Conservation (phyloP, 2,113 vertebrate genomes). For the Tenrec ecaudatus region DNA sequence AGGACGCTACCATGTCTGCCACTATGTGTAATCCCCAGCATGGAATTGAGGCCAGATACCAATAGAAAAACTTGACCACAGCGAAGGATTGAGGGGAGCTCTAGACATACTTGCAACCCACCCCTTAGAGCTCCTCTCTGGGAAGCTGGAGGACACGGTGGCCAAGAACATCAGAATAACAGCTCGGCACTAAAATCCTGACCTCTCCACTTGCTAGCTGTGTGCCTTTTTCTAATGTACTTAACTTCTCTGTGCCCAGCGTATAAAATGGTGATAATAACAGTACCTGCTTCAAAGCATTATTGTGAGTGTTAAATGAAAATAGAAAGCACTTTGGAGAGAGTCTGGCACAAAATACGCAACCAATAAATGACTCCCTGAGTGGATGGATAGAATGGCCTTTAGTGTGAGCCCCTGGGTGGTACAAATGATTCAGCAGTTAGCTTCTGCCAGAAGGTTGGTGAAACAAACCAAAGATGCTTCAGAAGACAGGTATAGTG, state of each 20-base stretch:
- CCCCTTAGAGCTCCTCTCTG: not conserved
- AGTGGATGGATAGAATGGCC: not conserved
- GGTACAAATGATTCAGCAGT: not conserved
- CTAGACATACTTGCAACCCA: not conserved
- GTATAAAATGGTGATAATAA: slow-evolving; percentile 38
- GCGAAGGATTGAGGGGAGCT: not conserved
- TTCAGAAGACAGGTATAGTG: not conserved
- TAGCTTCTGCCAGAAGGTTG: not conserved
- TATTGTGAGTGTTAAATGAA: not conserved
- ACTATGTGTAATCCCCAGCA: not conserved
- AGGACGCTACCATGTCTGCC: not conserved
- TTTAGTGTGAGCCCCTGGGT: not conserved
- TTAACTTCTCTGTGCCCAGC: not conserved
- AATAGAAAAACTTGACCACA: not conserved
- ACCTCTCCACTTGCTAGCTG: not conserved
- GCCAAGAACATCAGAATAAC: not conserved
- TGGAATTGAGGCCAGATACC: not conserved
- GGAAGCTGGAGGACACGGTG: not conserved
- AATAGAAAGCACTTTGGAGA: not conserved
- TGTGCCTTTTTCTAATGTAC: not conserved
- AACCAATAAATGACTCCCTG: not conserved
- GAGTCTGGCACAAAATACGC: not conserved
- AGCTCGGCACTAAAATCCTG: not conserved
- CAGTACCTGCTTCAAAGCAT: not conserved
- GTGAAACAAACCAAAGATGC: not conserved